Evolutionary conservation across 2,797 vertebrate genomes (phyloP).

Genomic region (Diceros bicornis): DNA sequence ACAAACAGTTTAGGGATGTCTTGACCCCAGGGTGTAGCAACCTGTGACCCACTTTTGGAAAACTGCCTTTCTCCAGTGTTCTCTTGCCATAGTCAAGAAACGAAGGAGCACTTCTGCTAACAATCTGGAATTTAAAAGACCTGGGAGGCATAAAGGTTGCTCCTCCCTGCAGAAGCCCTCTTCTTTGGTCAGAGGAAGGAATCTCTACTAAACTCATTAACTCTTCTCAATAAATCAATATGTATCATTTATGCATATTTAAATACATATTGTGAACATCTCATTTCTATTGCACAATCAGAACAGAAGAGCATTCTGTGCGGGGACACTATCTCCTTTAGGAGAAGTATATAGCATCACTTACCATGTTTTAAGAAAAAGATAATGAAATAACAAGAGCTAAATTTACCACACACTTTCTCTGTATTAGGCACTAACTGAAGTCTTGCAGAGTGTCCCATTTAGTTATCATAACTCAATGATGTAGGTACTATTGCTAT

Average conservation of each 20-base stretch:
- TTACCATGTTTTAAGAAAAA: background rate
- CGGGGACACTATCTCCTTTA: background rate
- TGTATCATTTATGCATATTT: background rate
- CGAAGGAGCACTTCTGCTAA: background rate
- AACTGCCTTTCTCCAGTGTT: background rate
- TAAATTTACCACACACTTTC: background rate
- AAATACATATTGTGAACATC: background rate
- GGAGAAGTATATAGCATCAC: background rate
- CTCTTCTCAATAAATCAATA: background rate
- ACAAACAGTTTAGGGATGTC: background rate
- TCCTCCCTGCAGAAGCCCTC: background rate
- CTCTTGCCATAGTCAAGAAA: background rate
- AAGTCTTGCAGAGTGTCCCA: background rate
- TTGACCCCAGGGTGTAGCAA: background rate
- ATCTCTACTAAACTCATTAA: background rate
- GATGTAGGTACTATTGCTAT: background rate
- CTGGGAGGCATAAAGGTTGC: no score
- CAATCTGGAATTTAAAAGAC: conserved; percentile 34
- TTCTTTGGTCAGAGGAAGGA: background rate
- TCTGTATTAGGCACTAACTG: background rate
- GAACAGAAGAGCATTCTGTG: background rate
- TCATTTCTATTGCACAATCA: background rate
- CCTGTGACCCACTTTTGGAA: background rate
- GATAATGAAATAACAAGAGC: background rate
- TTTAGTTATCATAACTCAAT: background rate